Evolutionary conservation across 2,113 vertebrate species (phyloP).

Genomic region (Gorsachius goisagi): DNA sequence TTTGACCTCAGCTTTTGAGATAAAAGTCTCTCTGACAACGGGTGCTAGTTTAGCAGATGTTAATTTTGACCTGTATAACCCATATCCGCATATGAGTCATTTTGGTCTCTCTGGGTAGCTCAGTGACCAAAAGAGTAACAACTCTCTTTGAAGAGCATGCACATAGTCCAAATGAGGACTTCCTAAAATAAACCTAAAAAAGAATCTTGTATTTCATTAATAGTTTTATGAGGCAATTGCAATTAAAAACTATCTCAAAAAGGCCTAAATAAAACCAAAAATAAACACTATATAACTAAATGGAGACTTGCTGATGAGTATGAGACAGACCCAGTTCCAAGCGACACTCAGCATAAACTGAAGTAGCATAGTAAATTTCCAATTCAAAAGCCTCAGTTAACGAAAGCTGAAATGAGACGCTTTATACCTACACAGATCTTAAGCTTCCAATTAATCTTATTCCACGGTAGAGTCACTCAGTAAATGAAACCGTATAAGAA

Average conservation of each 20-base stretch:
- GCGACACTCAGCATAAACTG: neutral
- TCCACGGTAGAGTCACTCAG: neutral
- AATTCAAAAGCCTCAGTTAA: neutral
- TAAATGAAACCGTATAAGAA: neutral
- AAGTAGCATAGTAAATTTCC: neutral
- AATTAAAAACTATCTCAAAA: neutral
- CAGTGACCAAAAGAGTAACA: neutral
- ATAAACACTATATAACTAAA: neutral
- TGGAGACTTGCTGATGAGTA: neutral
- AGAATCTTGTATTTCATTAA: neutral
- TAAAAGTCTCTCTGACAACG: neutral
- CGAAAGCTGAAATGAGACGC: neutral
- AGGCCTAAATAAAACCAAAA: neutral
- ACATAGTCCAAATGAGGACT: neutral
- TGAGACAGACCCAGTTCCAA: neutral
- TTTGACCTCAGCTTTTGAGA: neutral
- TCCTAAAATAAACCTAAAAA: constrained; percentile 7
- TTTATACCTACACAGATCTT: neutral
- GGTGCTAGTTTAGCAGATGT: neutral
- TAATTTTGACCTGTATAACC: neutral
- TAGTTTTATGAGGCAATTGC: neutral
- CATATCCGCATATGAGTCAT: neutral
- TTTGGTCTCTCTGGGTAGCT: neutral
- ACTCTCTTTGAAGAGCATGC: neutral
- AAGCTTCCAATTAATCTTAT: neutral